Evolutionary conservation across 2,888 invertebrate species (phyloP).

Genomic region (Pristionchus fissidentatus): DNA sequence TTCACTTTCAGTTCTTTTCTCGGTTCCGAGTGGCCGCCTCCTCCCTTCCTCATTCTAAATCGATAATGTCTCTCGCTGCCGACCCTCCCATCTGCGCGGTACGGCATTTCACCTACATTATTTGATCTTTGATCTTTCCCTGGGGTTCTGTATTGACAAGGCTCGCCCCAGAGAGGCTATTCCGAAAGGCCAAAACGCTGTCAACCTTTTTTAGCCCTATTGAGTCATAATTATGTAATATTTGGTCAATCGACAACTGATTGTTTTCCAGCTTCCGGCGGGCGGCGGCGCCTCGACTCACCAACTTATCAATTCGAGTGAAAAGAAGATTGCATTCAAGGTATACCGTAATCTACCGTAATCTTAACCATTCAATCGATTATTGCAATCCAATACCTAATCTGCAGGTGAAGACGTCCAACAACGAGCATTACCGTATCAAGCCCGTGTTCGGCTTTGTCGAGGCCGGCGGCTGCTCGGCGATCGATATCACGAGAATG

Average conservation of each 20-base stretch:
- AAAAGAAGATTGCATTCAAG: conserved; percentile 38
- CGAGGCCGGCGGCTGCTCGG: conserved; percentile 16
- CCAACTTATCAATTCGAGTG: conserved; percentile 41
- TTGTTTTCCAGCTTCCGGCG: conserved; percentile 8
- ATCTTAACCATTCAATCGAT: background rate
- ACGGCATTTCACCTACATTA: background rate
- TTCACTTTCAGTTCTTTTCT: background rate
- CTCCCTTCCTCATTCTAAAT: background rate
- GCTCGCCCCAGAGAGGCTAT: too few relatives aligned
- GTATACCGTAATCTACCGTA: background rate
- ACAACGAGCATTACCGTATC: conserved; percentile 51
- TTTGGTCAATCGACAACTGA: too few relatives aligned
- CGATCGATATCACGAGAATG: conserved; percentile 46
- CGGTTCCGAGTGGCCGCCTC: background rate
- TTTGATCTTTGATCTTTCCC: background rate
- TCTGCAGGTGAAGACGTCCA: conserved; percentile 53
- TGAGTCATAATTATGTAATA: background rate
- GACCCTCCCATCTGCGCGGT: conserved; percentile 39
- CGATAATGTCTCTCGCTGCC: conserved; percentile 41
- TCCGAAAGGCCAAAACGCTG: background rate
- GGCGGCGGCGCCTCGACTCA: conserved; percentile 44
- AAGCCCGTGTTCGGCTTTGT: conserved; percentile 37
- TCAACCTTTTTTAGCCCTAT: background rate
- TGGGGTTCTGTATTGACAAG: too few relatives aligned
- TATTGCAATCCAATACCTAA: conserved; percentile 38